Percentiles rank a stretch among this genome's conserved stretches.
phyloP scores from a whole-genome alignment of 2,797 vertebrate species.

The Nyctalus aviator region DNA sequence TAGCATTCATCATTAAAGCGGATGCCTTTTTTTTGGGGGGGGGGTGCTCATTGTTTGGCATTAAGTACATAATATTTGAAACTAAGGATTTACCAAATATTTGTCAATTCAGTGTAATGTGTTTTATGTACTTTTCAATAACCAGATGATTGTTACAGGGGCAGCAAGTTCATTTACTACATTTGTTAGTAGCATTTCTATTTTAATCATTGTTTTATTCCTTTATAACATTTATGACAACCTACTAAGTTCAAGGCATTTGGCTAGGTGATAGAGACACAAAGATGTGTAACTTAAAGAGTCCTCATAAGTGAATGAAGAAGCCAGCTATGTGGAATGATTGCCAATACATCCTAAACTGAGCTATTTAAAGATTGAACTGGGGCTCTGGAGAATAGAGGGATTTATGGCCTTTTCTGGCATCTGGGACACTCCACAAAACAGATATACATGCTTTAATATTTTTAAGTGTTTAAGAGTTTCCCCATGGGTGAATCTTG shows the following conservation, averaged over 20 bases:
- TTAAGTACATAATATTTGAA: neutral
- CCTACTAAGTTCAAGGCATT: neutral
- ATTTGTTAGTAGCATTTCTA: constrained; percentile 10
- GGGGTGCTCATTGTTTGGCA: neutral
- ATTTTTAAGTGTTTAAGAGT: neutral
- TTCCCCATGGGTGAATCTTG: neutral
- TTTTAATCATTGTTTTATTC: constrained; percentile 5
- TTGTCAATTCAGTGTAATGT: neutral
- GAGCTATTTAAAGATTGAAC: neutral
- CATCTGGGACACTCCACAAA: neutral
- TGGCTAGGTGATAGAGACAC: neutral
- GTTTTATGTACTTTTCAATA: constrained; percentile 21
- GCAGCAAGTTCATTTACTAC: constrained; percentile 36
- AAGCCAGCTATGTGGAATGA: neutral
- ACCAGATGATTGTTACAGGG: neutral
- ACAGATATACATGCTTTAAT: neutral
- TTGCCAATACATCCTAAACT: neutral
- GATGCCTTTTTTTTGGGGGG: neutral
- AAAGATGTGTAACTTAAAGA: neutral
- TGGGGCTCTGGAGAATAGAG: neutral
- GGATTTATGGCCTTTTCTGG: neutral
- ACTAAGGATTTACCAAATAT: neutral
- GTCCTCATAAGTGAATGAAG: neutral
- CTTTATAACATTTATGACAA: constrained; percentile 1
- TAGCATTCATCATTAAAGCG: constrained; percentile 36